Conservation (phyloP, 2,113 vertebrate species). For the Dicrurus megarhynchus region DNA sequence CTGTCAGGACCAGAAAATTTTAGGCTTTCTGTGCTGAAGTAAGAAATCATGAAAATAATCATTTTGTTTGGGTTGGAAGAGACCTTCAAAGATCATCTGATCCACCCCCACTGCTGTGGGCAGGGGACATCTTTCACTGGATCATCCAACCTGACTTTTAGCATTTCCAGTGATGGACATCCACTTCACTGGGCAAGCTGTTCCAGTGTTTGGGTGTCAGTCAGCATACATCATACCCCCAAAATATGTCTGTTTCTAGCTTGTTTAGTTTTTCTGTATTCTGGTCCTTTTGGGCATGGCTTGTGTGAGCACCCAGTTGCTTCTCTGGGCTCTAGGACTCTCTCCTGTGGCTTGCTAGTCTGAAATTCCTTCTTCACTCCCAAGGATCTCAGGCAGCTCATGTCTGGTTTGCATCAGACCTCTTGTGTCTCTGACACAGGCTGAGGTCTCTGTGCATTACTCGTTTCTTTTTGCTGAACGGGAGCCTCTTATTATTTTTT, state of each 20-base stretch:
- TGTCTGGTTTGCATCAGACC: not conserved
- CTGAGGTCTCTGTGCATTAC: not conserved
- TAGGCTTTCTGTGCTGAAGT: not conserved
- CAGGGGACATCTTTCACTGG: not conserved
- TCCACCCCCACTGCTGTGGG: not conserved
- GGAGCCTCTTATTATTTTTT: not conserved
- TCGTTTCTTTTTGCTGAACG: not conserved
- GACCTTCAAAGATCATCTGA: not conserved
- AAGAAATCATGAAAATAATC: not conserved
- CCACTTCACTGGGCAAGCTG: not conserved
- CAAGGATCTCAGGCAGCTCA: not conserved
- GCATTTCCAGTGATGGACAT: not conserved
- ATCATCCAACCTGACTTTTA: not conserved
- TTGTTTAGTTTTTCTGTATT: not conserved
- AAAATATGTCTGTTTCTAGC: not conserved
- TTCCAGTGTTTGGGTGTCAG: not conserved
- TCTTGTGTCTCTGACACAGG: not conserved
- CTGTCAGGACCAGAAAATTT: not conserved
- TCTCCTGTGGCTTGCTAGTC: not conserved
- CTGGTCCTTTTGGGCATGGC: not conserved
- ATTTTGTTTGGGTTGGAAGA: not conserved
- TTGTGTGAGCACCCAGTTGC: not conserved
- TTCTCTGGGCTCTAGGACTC: not conserved
- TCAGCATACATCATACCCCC: not conserved
- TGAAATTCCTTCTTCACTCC: not conserved